Conservation (phyloP, 2,113 vertebrate species). For the Lepus americanus region DNA sequence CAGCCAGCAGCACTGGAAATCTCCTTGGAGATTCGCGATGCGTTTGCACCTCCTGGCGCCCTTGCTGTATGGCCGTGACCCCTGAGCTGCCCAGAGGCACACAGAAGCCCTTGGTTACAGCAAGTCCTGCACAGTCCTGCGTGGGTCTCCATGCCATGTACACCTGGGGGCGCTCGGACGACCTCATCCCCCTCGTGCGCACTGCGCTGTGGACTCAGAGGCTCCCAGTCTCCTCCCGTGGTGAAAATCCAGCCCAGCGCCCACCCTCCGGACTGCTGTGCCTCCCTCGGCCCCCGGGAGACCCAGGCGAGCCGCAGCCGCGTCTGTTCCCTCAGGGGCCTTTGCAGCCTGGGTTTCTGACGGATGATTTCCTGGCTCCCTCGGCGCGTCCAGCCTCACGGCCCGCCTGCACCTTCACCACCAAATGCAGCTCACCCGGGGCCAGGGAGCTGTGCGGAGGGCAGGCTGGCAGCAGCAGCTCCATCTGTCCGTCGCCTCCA, state of each 20-base stretch:
- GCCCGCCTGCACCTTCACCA: background rate
- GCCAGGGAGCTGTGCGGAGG: background rate
- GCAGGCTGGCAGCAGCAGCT: constrained; percentile 1
- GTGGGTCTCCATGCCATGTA: background rate
- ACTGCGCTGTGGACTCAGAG: background rate
- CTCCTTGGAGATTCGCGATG: background rate
- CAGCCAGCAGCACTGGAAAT: background rate
- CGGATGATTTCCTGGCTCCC: background rate
- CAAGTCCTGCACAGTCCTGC: background rate
- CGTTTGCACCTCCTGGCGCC: background rate
- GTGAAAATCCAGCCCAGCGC: background rate
- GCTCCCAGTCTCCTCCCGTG: background rate
- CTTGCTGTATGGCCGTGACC: background rate
- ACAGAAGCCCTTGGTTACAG: background rate
- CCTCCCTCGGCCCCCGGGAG: background rate
- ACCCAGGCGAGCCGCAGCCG: rapidly evolving
- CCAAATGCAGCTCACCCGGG: background rate
- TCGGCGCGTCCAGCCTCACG: background rate
- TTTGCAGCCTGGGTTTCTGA: background rate
- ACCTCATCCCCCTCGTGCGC: background rate
- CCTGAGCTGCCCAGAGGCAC: background rate
- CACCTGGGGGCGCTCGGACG: background rate
- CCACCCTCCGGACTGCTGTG: background rate
- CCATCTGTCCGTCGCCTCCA: background rate
- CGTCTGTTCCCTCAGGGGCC: background rate